Evolutionary conservation across 2,888 invertebrate genomes (phyloP), one percentile per base, ranked within the genome.

Genomic region (Shargacucullia verbasci): DNA sequence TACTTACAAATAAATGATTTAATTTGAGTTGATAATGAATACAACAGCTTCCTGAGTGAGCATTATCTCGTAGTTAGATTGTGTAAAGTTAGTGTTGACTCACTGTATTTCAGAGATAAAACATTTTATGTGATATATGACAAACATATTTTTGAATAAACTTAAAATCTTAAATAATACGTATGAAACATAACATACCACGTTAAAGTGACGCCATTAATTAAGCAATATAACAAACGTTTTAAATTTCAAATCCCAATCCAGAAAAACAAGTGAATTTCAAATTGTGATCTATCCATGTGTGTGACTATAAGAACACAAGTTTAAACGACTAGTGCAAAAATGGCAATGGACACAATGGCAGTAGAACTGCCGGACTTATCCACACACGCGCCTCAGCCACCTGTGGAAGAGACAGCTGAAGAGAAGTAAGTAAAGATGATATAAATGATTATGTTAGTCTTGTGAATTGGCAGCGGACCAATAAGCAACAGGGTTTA

Each of bases 321-420:
- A 83, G 75, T 74, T 67, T 77, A 66, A 71, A 69, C 55, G 48
- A 53, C 8, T 8, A 68, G 78, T 76, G 64, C 56, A 68, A 88
- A 75, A 52, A 94, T 94, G 94, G 94, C 94, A 49, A 93, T 94
- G 90, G 94, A 94, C 74, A 94, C 94, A 34, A 91, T 94, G 93
- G 89, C 94, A 72, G 93, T 94, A 0, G 94, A 94, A 78, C 81
- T 94, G 85, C 94, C 94, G 0, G 94, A 94, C 56, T 68, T 94
- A 60, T 82, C 85, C 41, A 89, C 89, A 13, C 91, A 86, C 57
- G 76, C 87, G 1, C 88, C 89, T 5, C 87, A 84, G 6, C 84
- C 86, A 29, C 84, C 89, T 0, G 76, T 85, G 0, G 94, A 93
- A 60, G 94, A 94, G 60, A 93, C 94, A 0, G 82, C 92, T 0